Percentiles rank a stretch among this genome's conserved stretches.
Evolutionary conservation across 2,113 vertebrate genomes (phyloP).

Genomic region (Pelvicachromis taeniatus): DNA sequence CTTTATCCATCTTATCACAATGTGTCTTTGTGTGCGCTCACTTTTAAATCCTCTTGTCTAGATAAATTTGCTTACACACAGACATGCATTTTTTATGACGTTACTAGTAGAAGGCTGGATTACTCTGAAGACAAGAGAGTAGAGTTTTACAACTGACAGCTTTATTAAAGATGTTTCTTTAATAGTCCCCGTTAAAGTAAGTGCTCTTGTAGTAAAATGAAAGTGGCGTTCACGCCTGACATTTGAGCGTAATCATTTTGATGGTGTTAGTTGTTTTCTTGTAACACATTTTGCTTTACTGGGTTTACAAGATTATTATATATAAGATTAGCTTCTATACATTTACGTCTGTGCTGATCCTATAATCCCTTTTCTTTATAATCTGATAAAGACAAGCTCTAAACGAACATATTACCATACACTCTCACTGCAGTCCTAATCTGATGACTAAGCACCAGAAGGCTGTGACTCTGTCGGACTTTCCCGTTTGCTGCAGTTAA

Average conservation of each 20-base stretch:
- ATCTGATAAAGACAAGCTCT: not conserved
- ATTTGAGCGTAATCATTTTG: not conserved
- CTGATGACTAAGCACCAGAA: slow-evolving; percentile 26
- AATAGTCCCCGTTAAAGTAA: not conserved
- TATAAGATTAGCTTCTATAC: not conserved
- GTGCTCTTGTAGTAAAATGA: not conserved
- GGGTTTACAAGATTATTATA: rapidly evolving
- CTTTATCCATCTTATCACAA: not conserved
- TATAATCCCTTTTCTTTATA: not conserved
- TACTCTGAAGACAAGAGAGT: no score
- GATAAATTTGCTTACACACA: not conserved
- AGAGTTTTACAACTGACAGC: not conserved
- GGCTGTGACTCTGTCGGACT: slow-evolving; percentile 30
- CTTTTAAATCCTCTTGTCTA: not conserved
- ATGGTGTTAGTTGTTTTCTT: not conserved
- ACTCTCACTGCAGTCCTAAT: not conserved
- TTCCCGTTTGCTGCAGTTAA: slow-evolving; percentile 27
- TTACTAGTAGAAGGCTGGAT: rapidly evolving
- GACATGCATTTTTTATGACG: not conserved
- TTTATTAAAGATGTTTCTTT: not conserved
- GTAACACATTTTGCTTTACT: not conserved
- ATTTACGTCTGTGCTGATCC: not conserved
- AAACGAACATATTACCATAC: not conserved
- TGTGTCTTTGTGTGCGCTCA: rapidly evolving
- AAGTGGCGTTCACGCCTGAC: not conserved